Evolutionary conservation across 2,888 invertebrate species (phyloP).

Genomic region (Eurytoma adleriae): DNA sequence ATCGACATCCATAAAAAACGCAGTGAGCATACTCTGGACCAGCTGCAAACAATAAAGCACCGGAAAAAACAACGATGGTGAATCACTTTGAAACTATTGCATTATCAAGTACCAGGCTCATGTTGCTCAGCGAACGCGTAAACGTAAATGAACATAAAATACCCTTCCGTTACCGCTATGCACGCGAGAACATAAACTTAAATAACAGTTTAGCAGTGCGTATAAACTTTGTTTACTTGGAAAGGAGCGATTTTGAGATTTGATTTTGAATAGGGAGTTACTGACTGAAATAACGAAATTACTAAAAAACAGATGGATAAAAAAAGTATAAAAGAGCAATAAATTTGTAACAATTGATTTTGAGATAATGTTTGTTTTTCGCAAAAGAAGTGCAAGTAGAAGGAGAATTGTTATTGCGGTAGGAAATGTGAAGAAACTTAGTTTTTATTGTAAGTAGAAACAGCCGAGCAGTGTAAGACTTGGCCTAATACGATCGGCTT

Average conservation of each 20-base stretch:
- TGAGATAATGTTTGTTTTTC: too few species aligned
- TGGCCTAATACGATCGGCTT: too few species aligned
- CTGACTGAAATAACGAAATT: too few species aligned
- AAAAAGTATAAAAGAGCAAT: too few species aligned
- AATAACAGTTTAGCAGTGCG: conserved; percentile 19
- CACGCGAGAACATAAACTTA: background rate
- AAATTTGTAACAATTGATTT: too few species aligned
- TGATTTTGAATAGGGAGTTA: too few species aligned
- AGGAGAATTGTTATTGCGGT: background rate
- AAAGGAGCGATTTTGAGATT: conserved; percentile 18
- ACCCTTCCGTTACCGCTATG: background rate
- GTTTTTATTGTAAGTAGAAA: too few species aligned
- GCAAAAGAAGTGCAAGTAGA: background rate
- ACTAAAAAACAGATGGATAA: too few species aligned
- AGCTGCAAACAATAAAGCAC: conserved; percentile 30
- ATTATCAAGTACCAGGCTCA: conserved; percentile 19
- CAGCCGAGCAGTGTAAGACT: too few species aligned
- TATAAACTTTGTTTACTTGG: conserved; percentile 31
- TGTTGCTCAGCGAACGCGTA: conserved; percentile 30
- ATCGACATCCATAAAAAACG: too few species aligned
- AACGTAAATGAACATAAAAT: conserved; percentile 40
- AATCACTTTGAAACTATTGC: background rate
- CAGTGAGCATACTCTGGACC: too few species aligned
- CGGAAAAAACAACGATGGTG: conserved; percentile 3
- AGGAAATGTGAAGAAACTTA: too few species aligned